Evolutionary conservation across 1,140 invertebrate species (phyloP).

Genomic region (Nymphalis io): DNA sequence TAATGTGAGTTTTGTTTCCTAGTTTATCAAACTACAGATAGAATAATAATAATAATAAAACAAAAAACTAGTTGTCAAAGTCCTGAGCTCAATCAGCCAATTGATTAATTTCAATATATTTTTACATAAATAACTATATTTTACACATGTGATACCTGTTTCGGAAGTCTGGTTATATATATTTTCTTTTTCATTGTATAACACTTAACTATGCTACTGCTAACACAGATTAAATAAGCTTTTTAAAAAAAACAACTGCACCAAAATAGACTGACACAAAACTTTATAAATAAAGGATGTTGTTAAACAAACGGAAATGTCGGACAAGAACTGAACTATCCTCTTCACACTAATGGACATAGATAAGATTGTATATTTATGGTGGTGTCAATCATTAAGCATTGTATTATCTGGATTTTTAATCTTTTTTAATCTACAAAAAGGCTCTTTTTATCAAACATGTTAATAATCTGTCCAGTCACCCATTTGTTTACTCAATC

Average conservation of each 20-base stretch:
- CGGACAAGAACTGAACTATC: conserved; percentile 5
- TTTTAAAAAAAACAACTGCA: conserved; percentile 8
- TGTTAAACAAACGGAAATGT: conserved; percentile 15
- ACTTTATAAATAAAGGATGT: not conserved
- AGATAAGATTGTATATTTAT: conserved; percentile 50
- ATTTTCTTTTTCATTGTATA: conserved; percentile 64
- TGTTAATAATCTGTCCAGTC: conserved; percentile 52
- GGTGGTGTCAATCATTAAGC: conserved; percentile 43
- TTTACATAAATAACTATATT: not conserved
- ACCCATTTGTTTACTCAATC: conserved; percentile 50
- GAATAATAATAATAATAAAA: no score
- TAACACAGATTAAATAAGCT: conserved; percentile 10
- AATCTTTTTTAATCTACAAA: conserved; percentile 55
- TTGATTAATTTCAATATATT: no score
- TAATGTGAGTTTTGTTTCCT: no score
- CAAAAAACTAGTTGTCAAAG: no score
- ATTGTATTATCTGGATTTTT: conserved; percentile 43
- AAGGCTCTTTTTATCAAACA: conserved; percentile 52
- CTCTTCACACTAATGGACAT: conserved; percentile 36
- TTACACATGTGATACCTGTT: conserved; percentile 47
- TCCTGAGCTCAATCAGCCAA: no score
- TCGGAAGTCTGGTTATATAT: conserved; percentile 51
- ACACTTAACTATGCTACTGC: not conserved
- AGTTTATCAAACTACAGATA: no score
- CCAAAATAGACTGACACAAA: not conserved